Conservation (phyloP, 2,113 vertebrate species). For the Tinamus guttatus region DNA sequence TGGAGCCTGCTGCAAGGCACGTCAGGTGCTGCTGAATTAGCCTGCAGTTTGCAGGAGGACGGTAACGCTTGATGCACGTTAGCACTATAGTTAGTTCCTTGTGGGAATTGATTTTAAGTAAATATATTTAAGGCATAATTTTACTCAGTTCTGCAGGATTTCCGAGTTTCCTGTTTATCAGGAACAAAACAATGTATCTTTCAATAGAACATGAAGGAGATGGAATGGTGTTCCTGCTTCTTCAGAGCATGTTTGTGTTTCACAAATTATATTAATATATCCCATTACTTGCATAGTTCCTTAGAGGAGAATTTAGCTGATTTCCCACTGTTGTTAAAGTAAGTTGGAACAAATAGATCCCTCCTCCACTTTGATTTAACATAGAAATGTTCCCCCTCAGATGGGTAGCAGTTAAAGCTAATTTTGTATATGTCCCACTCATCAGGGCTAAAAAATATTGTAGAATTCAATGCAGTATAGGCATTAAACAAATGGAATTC, state of each 20-base stretch:
- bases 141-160: slow-evolving; percentile 15
- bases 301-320: not conserved
- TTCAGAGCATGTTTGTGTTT: not conserved
- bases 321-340: not conserved
- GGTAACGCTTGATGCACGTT: slow-evolving; percentile 68
- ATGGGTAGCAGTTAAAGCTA: not conserved
- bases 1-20: slow-evolving; percentile 77
- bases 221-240: not conserved
- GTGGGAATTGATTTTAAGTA: slow-evolving; percentile 44
- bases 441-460: not conserved
- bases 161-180: not conserved
- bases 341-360: not conserved
- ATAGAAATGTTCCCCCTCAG: not conserved
- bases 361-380: not conserved
- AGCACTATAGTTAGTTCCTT: slow-evolving; percentile 62
- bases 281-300: not conserved
- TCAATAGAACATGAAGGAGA: not conserved
- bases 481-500: not conserved
- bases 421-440: not conserved
- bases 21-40: slow-evolving; percentile 80
- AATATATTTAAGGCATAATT: slow-evolving; percentile 42
- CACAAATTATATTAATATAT: not conserved
- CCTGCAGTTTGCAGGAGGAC: slow-evolving; percentile 71
- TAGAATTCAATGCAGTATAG: not conserved
- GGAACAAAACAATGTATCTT: not conserved